phyloP scores from a whole-genome alignment of 2,888 invertebrate species.

The Leistus spinibarbis region DNA sequence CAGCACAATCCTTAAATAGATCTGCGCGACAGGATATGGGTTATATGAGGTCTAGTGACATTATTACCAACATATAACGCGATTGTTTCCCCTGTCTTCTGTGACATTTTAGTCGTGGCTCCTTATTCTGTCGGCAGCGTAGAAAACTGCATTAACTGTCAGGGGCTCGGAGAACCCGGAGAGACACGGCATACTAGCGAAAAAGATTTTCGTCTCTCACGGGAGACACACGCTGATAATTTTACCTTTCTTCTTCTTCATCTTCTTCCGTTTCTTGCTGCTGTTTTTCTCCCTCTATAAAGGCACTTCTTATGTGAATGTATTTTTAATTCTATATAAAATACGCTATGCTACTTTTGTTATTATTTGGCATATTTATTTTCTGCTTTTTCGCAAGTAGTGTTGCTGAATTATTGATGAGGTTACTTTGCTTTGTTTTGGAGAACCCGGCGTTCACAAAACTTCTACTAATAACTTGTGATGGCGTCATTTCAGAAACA shows the following conservation, averaged over 20 bases:
- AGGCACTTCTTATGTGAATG: conserved; percentile 10
- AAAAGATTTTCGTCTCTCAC: conserved; percentile 47
- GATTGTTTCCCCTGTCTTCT: background rate
- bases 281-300: conserved; percentile 24
- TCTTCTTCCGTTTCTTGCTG: conserved; percentile 41
- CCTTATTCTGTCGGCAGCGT: background rate
- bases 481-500: too few relatives aligned
- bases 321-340: conserved; percentile 5
- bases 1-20: background rate
- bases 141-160: conserved; percentile 11
- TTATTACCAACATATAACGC: background rate
- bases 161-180: background rate
- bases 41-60: background rate
- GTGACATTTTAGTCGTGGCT: background rate
- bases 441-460: too few relatives aligned
- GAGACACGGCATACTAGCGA: conserved; percentile 28
- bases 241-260: conserved; percentile 46
- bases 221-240: conserved; percentile 48
- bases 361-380: background rate
- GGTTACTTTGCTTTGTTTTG: too few relatives aligned
- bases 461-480: too few relatives aligned
- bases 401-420: too few relatives aligned
- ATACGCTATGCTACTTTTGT: background rate
- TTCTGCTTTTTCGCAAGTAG: too few relatives aligned
- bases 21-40: background rate